Evolutionary conservation across 2,888 invertebrate genomes (phyloP), one percentile per base, ranked within the genome.

Genomic region (Scaptomyza cyrtandrae): DNA sequence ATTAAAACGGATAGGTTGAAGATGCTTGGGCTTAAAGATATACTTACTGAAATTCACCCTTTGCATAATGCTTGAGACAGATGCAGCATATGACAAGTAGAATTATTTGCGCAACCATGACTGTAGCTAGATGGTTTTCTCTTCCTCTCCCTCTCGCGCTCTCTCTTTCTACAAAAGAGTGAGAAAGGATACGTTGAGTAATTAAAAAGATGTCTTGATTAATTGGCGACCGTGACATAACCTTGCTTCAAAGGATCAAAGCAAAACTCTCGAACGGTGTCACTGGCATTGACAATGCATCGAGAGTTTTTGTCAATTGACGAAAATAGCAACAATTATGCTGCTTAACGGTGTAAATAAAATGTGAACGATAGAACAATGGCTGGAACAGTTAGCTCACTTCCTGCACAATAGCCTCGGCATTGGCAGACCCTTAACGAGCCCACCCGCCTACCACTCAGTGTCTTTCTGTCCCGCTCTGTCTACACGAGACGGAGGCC

Each of bases 41-140:
- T 65, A 89, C 92, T 92, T 83, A 92, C 92, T 92, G 92, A 76
- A 91, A 92, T 85, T 92, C 92, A 54, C 86, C 91, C 71, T 83
- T 86, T 58, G 88, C 81, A 59, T 89, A 86, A 65, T 91, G 86
- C 75, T 90, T 89, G 46, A 92, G 75, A 73, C 91, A 92, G 81
- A 90, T 86, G 77, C 86, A 86, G 77, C 91, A 85, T 71, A 92
- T 82, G 76, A 88, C 89, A 67, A 92, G 78, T 50, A 91, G 80
- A 67, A 91, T 86, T 72, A 89, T 76, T 80, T 90, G 89, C 66
- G 89, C 82, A 56, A 90, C 90, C 91, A 91, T 92, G 69, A 77
- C 90, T 91, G 68, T 39, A 78, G 11, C 39, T 58, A 37, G 14
- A 19, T 41, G n/a, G 53, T 14, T 24, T 24, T 24, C 24, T 24